A percentile compares a stretch with the other conserved stretches of the same genome.
phyloP scores from a whole-genome alignment of 2,797 vertebrate genomes.

The Melopsittacus undulatus region DNA sequence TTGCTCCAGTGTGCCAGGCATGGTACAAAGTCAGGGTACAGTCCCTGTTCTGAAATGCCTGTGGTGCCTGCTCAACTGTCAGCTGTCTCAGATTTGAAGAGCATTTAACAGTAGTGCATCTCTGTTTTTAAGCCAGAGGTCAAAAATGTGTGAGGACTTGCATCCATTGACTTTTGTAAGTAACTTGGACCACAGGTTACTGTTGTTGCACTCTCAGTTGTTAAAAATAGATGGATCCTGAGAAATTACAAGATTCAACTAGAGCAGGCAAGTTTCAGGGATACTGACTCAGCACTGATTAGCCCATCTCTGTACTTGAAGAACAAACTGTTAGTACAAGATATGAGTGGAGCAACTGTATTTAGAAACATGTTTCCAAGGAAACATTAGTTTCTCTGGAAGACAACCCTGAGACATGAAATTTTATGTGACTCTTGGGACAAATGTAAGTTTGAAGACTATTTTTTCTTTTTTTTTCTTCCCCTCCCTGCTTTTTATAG shows the following conservation, averaged over 20 bases:
- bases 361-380: slow-evolving; percentile 51
- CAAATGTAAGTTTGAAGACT: slow-evolving; percentile 15
- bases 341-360: background rate
- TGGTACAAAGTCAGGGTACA: background rate
- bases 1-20: background rate
- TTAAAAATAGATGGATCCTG: slow-evolving; percentile 20
- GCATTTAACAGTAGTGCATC: background rate
- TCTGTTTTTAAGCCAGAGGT: background rate
- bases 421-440: slow-evolving; percentile 39
- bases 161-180: background rate
- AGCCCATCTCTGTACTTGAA: background rate
- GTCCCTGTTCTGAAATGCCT: background rate
- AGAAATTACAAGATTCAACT: background rate
- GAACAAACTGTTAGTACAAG: slow-evolving; percentile 29
- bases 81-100: background rate
- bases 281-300: background rate
- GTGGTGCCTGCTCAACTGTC: background rate
- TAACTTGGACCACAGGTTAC: background rate
- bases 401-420: slow-evolving; percentile 19
- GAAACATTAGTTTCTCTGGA: slow-evolving; percentile 54
- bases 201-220: background rate
- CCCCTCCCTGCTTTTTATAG: slow-evolving; percentile 46
- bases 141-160: background rate
- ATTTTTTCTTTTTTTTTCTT: background rate
- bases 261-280: background rate